Evolutionary conservation across 2,113 vertebrate genomes (phyloP).

Genomic region (Dasypus novemcinctus): DNA sequence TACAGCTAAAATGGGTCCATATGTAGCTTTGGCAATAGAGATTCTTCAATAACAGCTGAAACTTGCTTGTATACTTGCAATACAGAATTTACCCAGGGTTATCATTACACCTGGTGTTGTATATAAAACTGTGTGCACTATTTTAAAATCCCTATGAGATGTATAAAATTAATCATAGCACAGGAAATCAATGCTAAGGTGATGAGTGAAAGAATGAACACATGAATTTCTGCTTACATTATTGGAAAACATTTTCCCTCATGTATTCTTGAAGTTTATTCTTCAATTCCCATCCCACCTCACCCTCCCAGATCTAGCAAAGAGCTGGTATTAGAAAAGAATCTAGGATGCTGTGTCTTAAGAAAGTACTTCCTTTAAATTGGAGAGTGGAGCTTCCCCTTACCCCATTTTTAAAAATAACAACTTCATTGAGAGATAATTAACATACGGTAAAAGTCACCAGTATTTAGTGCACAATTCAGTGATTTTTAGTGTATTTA

Average conservation of each 20-base stretch:
- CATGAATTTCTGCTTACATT: background rate
- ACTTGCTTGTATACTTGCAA: background rate
- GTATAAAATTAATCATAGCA: conserved; percentile 46
- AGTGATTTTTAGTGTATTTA: conserved; percentile 11
- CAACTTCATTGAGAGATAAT: background rate
- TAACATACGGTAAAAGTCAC: background rate
- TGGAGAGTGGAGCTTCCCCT: background rate
- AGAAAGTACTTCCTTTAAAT: conserved; percentile 6
- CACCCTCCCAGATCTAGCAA: background rate
- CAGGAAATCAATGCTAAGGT: conserved; percentile 4
- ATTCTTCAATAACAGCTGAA: conserved; percentile 21
- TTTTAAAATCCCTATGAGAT: conserved; percentile 22
- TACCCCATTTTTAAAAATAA: background rate
- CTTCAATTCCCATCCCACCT: background rate
- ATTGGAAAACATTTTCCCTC: background rate
- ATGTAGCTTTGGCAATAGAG: conserved; percentile 24
- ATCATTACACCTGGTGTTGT: conserved; percentile 5
- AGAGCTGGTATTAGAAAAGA: background rate
- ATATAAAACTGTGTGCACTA: background rate
- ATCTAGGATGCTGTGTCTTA: background rate
- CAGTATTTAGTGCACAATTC: conserved; percentile 8
- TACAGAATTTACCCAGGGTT: conserved; percentile 36
- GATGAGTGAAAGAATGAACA: conserved; percentile 13
- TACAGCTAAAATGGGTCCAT: background rate
- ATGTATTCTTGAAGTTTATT: conserved; percentile 1